Evolutionary conservation across 2,113 vertebrate species (phyloP).

Genomic region (Pterocles orientalis): DNA sequence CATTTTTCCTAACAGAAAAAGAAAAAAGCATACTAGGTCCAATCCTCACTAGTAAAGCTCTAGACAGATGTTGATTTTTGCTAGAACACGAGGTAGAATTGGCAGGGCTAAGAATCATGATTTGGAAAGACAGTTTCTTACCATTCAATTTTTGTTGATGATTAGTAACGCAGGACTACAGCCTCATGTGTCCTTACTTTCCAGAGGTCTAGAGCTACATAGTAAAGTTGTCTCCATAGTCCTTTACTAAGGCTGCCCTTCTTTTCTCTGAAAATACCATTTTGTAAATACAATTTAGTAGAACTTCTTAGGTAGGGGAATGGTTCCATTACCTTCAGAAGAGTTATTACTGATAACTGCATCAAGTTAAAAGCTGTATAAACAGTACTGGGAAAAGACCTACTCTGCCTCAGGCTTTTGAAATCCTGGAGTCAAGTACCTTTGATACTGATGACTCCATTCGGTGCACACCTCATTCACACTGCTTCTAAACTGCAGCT

Average conservation of each 20-base stretch:
- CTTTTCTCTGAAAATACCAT: neutral
- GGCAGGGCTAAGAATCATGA: neutral
- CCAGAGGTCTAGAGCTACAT: neutral
- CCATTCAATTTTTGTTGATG: neutral
- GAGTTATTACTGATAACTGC: neutral
- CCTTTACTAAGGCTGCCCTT: neutral
- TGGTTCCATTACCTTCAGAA: neutral
- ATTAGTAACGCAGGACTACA: neutral
- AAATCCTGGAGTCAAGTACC: neutral
- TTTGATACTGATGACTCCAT: neutral
- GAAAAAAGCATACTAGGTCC: neutral
- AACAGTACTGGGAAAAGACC: neutral
- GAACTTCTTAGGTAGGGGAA: neutral
- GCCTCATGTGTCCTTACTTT: neutral
- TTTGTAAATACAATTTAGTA: neutral
- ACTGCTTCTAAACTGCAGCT: neutral
- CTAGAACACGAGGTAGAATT: neutral
- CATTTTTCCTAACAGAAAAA: neutral
- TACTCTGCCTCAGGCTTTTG: neutral
- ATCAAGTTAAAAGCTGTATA: neutral
- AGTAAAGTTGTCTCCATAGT: neutral
- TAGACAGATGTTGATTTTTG: neutral
- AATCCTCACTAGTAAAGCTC: neutral
- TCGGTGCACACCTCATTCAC: neutral
- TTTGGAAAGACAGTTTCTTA: neutral